A percentile compares a stretch with the other conserved stretches of the same genome.
Evolutionary conservation across 2,797 vertebrate genomes (phyloP).

Genomic region (Graptemys geographica): DNA sequence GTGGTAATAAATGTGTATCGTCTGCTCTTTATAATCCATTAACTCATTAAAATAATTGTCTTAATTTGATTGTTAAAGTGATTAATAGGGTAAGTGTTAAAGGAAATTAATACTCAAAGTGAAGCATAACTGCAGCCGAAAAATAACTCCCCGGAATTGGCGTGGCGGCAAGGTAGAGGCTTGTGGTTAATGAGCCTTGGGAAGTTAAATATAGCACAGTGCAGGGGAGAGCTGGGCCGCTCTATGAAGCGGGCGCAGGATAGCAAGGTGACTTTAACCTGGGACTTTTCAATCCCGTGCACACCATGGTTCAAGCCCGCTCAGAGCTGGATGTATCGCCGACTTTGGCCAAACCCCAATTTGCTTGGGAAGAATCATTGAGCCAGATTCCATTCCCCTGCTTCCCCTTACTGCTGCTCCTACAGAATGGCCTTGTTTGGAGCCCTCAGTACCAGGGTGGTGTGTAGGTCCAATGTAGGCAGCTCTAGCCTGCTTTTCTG

Average conservation of each 20-base stretch:
- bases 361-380: background rate
- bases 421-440: background rate
- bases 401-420: background rate
- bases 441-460: background rate
- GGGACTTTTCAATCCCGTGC: background rate
- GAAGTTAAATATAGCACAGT: constrained; percentile 54
- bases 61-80: constrained; percentile 86
- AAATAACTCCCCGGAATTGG: constrained; percentile 66
- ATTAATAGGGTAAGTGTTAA: constrained; percentile 83
- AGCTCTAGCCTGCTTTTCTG: background rate
- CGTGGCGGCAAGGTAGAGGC: constrained; percentile 61
- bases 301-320: background rate
- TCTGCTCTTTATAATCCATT: constrained; percentile 80
- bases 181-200: constrained; percentile 75
- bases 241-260: background rate
- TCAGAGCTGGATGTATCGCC: background rate
- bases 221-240: background rate
- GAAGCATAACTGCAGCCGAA: constrained; percentile 70
- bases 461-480: background rate
- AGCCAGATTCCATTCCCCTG: background rate
- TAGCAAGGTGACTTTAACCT: background rate
- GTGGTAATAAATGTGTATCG: constrained; percentile 77
- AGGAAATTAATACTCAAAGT: constrained; percentile 83
- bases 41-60: constrained; percentile 85
- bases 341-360: background rate